Evolutionary conservation across 2,797 vertebrate species (phyloP), one percentile per base, ranked within the genome.

Genomic region (Margarornis squamiger): DNA sequence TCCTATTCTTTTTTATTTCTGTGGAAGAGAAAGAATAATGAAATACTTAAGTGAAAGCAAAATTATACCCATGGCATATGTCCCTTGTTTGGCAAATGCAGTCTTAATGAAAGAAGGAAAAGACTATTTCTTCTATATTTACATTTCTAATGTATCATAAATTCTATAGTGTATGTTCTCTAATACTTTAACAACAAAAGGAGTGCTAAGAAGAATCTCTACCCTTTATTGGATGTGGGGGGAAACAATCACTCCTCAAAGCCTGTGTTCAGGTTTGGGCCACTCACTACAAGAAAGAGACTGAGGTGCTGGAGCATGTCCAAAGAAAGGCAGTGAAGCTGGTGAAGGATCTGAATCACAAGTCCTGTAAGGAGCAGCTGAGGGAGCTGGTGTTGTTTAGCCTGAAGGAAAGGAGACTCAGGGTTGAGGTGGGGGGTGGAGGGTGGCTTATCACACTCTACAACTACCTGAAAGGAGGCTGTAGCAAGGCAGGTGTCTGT

Each of bases 381-480:
- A 75, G 14, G 26, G 18, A 46, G 41, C 8, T 67, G 34, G 12
- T n/a, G 38, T 4, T n/a, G 27, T 27, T 41, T 4, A 68, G 19
- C 29, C 12, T 36, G 22, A 13, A 15, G 15, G 36, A 55, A 1
- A 48, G 55, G 34, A 14, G 32, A 19, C 5, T 62, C n/a, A 3
- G 27, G 9, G 14, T 5, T 75, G 22, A 27, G 11, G 10, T 34
- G 14, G 20, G 9, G 18, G 15, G 9, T 0, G 2, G 30, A 45
- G 52, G 9, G 19, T 10, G 19, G 18, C 7, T 62, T 38, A 76
- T 9, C 15, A 29, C 36, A 24, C 27, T 29, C 36, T 8, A 18
- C 45, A 67, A 4, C 20, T 38, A 11, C 22, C 13, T 14, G 36
- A 62, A 75, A 43, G 26, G 34, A 48, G 3, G 9, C 12, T 62